Conservation (phyloP, 2,113 vertebrate genomes). For the Penelope pileata region DNA sequence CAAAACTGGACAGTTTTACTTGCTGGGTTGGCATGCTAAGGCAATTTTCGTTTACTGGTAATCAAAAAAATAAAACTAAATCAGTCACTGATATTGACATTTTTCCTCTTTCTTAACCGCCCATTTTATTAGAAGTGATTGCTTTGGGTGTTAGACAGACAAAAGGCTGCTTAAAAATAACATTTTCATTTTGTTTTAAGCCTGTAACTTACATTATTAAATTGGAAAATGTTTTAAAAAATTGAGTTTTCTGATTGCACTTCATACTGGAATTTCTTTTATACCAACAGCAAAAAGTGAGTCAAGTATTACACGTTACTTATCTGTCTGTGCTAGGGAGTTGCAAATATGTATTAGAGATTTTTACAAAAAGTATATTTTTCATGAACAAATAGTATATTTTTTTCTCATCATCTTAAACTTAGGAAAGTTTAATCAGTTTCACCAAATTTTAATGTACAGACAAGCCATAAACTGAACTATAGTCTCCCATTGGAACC, state of each 20-base stretch:
- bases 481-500: neutral
- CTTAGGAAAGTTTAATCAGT: neutral
- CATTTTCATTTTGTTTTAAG: neutral
- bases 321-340: rapidly evolving
- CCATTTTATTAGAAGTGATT: neutral
- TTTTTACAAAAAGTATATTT: neutral
- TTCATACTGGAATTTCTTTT: neutral
- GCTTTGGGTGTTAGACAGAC: neutral
- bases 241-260: neutral
- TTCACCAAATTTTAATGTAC: neutral
- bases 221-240: neutral
- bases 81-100: neutral
- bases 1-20: neutral
- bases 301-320: neutral
- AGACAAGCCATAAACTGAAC: neutral
- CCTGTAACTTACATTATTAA: neutral
- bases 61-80: neutral
- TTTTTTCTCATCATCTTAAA: neutral
- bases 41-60: neutral
- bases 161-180: neutral
- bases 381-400: neutral
- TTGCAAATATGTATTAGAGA: neutral
- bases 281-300: neutral
- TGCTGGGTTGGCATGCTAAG: neutral
- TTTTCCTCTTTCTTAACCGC: neutral